Evolutionary conservation across 2,888 invertebrate species (phyloP), one percentile per base, ranked within the genome.

Genomic region (Cryptophagus acutangulus): DNA sequence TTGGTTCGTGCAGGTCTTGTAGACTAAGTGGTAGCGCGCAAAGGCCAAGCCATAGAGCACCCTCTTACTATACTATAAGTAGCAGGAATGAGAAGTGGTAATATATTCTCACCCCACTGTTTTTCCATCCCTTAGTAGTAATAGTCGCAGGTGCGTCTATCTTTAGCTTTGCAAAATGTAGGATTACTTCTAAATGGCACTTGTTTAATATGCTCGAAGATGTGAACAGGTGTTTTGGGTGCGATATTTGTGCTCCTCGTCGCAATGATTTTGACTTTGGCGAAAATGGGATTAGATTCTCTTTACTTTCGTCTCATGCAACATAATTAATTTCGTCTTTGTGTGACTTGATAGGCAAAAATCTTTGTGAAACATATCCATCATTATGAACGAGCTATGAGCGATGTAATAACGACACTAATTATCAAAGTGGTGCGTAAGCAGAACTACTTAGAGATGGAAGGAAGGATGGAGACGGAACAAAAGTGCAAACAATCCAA

Each of bases 171-270:
- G 29, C 28, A 33, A 40, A 34, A 40, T 28, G 34, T 20, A 17
- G 34, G 40, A 40, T 40, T 40, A 28, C 34, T 15, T 16, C 33
- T 20, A 41, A 41, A 36, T 33, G 36, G 36, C 31, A 31, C 31
- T 35, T 36, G 36, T 33, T 42, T 38, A 38, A 42, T 42, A 38
- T 37, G 37, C 38, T 38, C 35, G 29, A 17, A 35, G 38, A 38
- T 16, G 25, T 35, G 38, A 42, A 42, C 42, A 42, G 42, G 38
- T 42, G 42, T 37, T 30, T 35, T 12, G 37, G 17, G 37, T 28
- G 33, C 38, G 20, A 35, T 38, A 38, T 31, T 38, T 42, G 38
- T 35, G 28, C 38, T 35, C 17, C 17, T 29, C 6, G 24, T 18
- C 31, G 38, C 35, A 42, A 42, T 38, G 29, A 37, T 42, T 42